phyloP scores from a whole-genome alignment of 1,140 invertebrate genomes.

The Pseudomyrmex pallidus region DNA sequence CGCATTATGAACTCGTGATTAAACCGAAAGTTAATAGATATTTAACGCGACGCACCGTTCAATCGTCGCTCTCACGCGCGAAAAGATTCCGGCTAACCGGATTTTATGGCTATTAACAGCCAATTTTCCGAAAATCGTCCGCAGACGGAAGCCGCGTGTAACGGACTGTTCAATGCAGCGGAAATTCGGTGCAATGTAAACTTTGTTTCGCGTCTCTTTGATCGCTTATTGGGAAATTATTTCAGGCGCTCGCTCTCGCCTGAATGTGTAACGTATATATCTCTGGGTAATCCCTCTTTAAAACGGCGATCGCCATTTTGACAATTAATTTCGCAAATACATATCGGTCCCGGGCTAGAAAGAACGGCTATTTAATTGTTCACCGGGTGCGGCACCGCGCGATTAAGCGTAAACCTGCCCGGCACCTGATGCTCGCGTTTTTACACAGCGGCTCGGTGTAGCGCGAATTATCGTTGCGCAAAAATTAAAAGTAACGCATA shows the following conservation, averaged over 20 bases:
- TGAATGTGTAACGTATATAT: conserved; percentile 44
- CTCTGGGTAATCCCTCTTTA: conserved; percentile 24
- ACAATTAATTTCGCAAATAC: conserved; percentile 32
- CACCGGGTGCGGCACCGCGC: background rate
- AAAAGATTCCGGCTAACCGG: conserved; percentile 66
- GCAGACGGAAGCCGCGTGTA: conserved; percentile 39
- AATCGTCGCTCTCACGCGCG: conserved; percentile 46
- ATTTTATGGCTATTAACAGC: conserved; percentile 69
- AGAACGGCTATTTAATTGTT: conserved; percentile 43
- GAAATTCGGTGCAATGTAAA: conserved; percentile 64
- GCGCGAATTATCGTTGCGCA: conserved; percentile 41
- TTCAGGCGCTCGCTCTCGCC: conserved; percentile 53
- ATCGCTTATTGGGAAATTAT: conserved; percentile 60
- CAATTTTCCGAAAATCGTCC: conserved; percentile 70
- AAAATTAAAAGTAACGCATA: conserved; percentile 56
- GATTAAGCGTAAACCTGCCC: conserved; percentile 22
- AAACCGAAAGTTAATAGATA: conserved; percentile 61
- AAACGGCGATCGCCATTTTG: conserved; percentile 37
- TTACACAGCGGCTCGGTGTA: background rate
- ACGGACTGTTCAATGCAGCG: conserved; percentile 50
- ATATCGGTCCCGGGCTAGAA: conserved; percentile 30
- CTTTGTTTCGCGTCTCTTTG: conserved; percentile 67
- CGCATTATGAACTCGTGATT: conserved; percentile 55
- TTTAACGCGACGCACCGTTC: conserved; percentile 60
- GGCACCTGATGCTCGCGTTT: conserved; percentile 30